Evolutionary conservation across 1,140 invertebrate genomes (phyloP), one percentile per base, ranked within the genome.

Genomic region (Galendromus occidentalis): DNA sequence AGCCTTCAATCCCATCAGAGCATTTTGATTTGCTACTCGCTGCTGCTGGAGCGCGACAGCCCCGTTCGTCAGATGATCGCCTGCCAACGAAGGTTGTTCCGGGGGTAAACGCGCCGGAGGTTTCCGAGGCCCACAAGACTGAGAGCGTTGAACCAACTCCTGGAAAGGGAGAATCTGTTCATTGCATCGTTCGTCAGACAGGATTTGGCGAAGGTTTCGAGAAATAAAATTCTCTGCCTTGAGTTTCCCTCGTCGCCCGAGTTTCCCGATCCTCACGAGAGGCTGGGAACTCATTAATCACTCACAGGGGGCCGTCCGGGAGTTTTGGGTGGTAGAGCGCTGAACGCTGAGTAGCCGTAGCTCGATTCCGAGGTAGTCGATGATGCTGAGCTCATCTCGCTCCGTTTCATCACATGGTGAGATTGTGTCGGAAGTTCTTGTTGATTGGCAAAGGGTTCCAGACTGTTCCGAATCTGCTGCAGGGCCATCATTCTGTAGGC

Each of bases 401-500:
- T 59, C 25, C 51, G 51, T 59, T 59, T 59, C 51, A 59, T 25
- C 14, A 33, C 25, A 25, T 5, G 17, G 33, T 59, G 51, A 59
- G 25, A 22, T 25, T 59, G 51, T 1, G 51, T 4, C 2, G 51
- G 25, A 6, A 29, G 12, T 33, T 59, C 51, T 22, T 59, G 51
- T 9, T 59, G 51, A 33, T 59, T 59, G 51, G 51, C 51, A 22
- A 59, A 59, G 17, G 51, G 51, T 33, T 59, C 51, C 25, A 59
- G 51, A 59, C 51, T 59, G 51, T 59, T 59, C 14, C 51, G 51
- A 25, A 59, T 59, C 22, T 59, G 51, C 20, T 59, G 51, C n/a
- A 59, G 51, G 25, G 51, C 51, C 51, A 59, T 59, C 51, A 59
- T 59, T 33, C 51, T 17, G 51, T 59, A 59, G n/a, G n/a, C n/a